phyloP scores from a whole-genome alignment of 2,113 vertebrate genomes.

The Myxocyprinus asiaticus region DNA sequence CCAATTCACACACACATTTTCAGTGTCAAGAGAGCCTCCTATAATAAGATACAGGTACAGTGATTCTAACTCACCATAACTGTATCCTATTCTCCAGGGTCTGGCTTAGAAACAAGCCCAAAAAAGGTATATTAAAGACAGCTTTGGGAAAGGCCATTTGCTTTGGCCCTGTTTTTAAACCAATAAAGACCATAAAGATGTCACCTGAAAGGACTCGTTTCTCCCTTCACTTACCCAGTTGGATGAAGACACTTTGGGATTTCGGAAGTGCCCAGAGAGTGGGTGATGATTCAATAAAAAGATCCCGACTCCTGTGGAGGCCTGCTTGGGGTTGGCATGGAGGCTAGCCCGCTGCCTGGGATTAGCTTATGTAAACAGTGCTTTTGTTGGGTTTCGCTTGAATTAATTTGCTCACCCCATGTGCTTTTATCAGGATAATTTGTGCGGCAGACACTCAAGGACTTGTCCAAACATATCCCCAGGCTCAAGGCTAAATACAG shows the following conservation, averaged over 20 bases:
- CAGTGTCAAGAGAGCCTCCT: constrained; percentile 21
- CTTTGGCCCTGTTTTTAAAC: constrained; percentile 14
- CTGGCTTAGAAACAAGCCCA: constrained; percentile 28
- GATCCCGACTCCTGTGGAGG: constrained; percentile 64
- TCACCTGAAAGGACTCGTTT: constrained; percentile 23
- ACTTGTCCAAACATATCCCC: constrained; percentile 59
- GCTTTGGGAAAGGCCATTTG: constrained; percentile 12
- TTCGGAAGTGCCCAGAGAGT: constrained; percentile 29
- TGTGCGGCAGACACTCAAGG: constrained; percentile 53
- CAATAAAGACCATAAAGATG: constrained; percentile 40
- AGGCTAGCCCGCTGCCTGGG: constrained; percentile 48
- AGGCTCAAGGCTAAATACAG: constrained; percentile 49
- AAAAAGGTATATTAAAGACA: constrained; percentile 29
- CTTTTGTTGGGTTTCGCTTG: constrained; percentile 70
- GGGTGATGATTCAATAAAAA: constrained; percentile 66
- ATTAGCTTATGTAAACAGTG: constrained; percentile 73
- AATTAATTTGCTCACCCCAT: constrained; percentile 72
- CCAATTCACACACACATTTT: background rate
- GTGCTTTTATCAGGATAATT: constrained; percentile 67
- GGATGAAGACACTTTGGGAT: constrained; percentile 38
- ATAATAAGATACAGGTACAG: constrained; percentile 41
- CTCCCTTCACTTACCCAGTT: constrained; percentile 23
- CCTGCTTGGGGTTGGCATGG: constrained; percentile 43
- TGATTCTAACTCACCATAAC: constrained; percentile 48
- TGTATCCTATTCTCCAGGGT: constrained; percentile 47